These are phyloP conservation scores for Thymallus thymallus DNA, from an alignment of 2,113 vertebrate genomes.

Conservation along the genomic window DNA sequence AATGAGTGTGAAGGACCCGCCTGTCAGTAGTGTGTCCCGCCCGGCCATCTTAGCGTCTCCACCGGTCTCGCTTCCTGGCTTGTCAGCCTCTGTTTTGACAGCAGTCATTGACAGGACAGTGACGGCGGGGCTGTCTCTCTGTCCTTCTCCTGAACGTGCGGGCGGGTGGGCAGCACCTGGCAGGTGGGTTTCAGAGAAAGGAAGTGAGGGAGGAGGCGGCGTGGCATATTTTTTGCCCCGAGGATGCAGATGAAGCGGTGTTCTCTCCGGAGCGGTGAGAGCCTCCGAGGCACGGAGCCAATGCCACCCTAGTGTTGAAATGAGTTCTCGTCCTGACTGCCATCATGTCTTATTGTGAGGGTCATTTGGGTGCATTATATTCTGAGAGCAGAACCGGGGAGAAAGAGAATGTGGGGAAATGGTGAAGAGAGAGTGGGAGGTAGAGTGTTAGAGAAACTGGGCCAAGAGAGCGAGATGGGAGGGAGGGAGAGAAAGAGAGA, in stretches of 20 bases:
- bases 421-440: neutral
- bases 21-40: neutral
- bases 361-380: neutral
- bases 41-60: neutral
- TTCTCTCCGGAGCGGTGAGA: neutral
- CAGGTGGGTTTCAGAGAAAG: neutral
- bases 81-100: slow-evolving; percentile 10
- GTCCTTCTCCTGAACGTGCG: neutral
- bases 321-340: neutral
- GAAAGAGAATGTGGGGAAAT: neutral
- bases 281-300: neutral
- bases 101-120: neutral
- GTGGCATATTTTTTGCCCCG: neutral
- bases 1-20: neutral
- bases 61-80: neutral
- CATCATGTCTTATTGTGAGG: neutral
- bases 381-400: neutral
- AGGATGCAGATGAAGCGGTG: too few species aligned
- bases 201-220: neutral
- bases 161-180: neutral
- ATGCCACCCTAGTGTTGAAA: neutral
- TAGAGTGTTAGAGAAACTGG: slow-evolving; percentile 4
- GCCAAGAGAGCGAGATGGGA: too few species aligned
- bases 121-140: neutral
- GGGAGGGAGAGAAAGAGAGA: too few species aligned